Evolutionary conservation across 2,888 invertebrate species (phyloP), one percentile per base, ranked within the genome.

Genomic region (Agrypnus murinus): DNA sequence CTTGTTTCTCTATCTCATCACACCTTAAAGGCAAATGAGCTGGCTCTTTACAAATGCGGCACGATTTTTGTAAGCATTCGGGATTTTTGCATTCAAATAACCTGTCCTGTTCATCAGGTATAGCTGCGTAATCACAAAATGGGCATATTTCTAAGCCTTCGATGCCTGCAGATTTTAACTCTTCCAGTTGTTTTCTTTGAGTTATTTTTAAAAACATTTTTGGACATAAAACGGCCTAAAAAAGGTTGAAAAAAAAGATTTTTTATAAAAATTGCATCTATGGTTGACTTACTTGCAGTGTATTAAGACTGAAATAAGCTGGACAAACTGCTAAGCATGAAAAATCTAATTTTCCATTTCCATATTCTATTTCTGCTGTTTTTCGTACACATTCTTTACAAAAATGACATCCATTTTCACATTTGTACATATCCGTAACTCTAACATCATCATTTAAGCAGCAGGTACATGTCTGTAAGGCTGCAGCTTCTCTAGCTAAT

Each of bases 61-160:
- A 89, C 4, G 88, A 86, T 75, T 88, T 87, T 75, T 87, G 88
- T 81, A 88, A 86, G 75, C 90, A 90, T 82, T n/a, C n/a, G n/a
- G n/a, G n/a, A n/a, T n/a, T n/a, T n/a, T n/a, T n/a, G n/a, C n/a
- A n/a, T n/a, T n/a, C 84, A 76, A 90, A 89, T 0, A 89, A 82
- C 72, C 82, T 84, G 67, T 86, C 83, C n/a, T 76, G 80, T 8
- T 81, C 80, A 0, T 81, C 74, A 1, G 88, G 87, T 73, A 89
- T 87, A 32, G 86, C 87, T 25, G 87, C 87, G 80, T 88, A 90
- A 72, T 87, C 86, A 78, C 90, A 90, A 80, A 88, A 89, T 7
- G 89, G 89, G 81, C 90, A 90, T 17, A 80, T 81, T 64, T 87
- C 89, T 43, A 90, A 81, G 71, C 88, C 88, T 25, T 87, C 86